phyloP scores from a whole-genome alignment of 2,797 vertebrate species.

The Thamnophis elegans region DNA sequence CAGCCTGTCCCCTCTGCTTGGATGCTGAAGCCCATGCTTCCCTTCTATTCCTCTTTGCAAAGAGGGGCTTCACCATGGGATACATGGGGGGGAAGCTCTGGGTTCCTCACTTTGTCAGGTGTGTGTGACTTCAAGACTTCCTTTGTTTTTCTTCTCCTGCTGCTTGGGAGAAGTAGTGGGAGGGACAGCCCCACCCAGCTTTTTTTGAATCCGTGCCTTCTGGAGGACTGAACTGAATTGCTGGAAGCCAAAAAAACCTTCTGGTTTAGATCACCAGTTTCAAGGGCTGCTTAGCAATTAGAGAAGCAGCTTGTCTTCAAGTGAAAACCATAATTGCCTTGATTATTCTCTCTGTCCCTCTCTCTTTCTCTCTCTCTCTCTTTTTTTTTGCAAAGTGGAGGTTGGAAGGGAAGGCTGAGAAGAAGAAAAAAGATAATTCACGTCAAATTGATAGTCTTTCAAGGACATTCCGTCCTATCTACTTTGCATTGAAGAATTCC shows the following conservation, averaged over 20 bases:
- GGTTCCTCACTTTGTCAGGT: background rate
- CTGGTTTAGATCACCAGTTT: slow-evolving; percentile 40
- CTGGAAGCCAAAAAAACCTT: slow-evolving; percentile 27
- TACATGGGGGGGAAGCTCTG: too few species aligned
- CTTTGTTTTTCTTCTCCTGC: background rate
- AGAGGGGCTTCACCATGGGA: background rate
- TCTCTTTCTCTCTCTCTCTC: background rate
- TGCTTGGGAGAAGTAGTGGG: background rate
- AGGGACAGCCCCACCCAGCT: background rate
- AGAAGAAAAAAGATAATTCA: background rate
- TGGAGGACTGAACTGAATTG: background rate
- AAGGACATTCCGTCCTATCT: slow-evolving; percentile 69
- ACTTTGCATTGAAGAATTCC: slow-evolving; percentile 50
- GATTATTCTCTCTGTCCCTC: background rate
- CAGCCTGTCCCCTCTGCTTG: background rate
- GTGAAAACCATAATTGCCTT: slow-evolving; percentile 64
- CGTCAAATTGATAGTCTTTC: slow-evolving; percentile 61
- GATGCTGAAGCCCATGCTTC: background rate
- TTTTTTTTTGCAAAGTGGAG: slow-evolving; percentile 41
- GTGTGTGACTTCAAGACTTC: background rate
- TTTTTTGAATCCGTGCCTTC: background rate
- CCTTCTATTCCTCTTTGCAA: background rate
- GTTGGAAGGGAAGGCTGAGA: slow-evolving; percentile 43
- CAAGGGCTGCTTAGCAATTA: slow-evolving; percentile 48
- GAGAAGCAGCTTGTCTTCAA: slow-evolving; percentile 34